Conservation (phyloP, 2,797 vertebrate species). For the Sarcophilus harrisii region DNA sequence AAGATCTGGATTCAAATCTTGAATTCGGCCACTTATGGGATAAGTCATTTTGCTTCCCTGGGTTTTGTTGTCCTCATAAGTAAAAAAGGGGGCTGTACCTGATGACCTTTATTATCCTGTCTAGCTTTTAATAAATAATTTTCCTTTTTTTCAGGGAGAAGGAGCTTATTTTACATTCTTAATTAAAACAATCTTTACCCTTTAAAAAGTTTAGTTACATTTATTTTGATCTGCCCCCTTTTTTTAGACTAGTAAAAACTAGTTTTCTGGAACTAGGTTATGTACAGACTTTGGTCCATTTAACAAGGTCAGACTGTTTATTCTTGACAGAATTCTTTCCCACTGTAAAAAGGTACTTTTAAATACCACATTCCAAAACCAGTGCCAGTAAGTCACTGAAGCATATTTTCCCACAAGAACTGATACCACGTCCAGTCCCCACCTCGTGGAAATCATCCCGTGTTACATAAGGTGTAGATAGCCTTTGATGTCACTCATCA, state of each 20-base stretch:
- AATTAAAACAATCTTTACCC: background rate
- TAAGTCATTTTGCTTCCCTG: background rate
- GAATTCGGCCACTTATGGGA: background rate
- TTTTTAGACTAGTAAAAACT: slow-evolving; percentile 80
- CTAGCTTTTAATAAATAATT: background rate
- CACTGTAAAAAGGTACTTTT: slow-evolving; percentile 91
- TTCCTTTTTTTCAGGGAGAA: background rate
- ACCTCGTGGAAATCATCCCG: slow-evolving; percentile 82
- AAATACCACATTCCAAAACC: slow-evolving; percentile 91
- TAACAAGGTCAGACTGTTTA: slow-evolving; percentile 90
- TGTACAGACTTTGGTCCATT: slow-evolving; percentile 87
- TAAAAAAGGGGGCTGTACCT: background rate
- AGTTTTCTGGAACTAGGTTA: slow-evolving; percentile 84
- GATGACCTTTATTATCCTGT: background rate
- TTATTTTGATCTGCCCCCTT: slow-evolving; percentile 67
- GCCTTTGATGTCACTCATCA: slow-evolving; percentile 58
- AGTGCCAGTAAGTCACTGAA: slow-evolving; percentile 90
- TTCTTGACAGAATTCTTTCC: slow-evolving; percentile 91
- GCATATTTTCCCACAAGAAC: slow-evolving; percentile 92
- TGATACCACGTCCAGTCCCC: slow-evolving; percentile 82
- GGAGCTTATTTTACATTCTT: slow-evolving; percentile 31
- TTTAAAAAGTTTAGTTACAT: slow-evolving; percentile 60
- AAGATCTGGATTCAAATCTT: background rate
- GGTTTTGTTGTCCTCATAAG: background rate
- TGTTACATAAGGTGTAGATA: slow-evolving; percentile 76